phyloP scores from a whole-genome alignment of 2,888 invertebrate genomes.

The Orthosia cruda region DNA sequence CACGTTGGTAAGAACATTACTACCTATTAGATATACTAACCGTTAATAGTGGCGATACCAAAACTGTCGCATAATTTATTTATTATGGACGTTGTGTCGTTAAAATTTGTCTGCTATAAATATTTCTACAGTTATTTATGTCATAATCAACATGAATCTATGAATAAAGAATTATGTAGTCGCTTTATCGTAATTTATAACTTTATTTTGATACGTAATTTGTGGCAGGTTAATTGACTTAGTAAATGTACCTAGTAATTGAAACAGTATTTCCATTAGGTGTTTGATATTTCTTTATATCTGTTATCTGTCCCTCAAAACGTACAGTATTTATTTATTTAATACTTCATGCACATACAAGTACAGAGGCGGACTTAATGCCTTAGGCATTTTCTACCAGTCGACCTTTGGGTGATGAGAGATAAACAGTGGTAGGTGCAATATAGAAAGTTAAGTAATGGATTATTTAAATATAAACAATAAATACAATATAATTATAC shows the following conservation, averaged over 20 bases:
- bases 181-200: background rate
- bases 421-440: too few relatives aligned
- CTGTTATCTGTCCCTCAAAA: conserved; percentile 41
- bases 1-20: background rate
- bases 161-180: background rate
- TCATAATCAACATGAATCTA: conserved; percentile 32
- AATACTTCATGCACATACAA: too few relatives aligned
- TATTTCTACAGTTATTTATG: conserved; percentile 25
- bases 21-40: conserved; percentile 1
- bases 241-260: background rate
- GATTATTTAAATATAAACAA: too few relatives aligned
- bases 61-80: conserved; percentile 13
- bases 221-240: background rate
- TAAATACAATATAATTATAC: too few relatives aligned
- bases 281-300: conserved; percentile 4
- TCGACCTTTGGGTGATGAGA: too few relatives aligned
- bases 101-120: conserved; percentile 14
- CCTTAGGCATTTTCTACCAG: too few relatives aligned
- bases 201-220: background rate
- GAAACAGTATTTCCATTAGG: conserved; percentile 8
- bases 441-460: too few relatives aligned
- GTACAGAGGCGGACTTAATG: too few relatives aligned
- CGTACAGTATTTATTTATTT: too few relatives aligned
- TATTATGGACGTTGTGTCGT: conserved; percentile 1
- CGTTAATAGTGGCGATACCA: conserved; percentile 11